Conservation (phyloP, 2,113 vertebrate genomes). For the Plestiodon gilberti region DNA sequence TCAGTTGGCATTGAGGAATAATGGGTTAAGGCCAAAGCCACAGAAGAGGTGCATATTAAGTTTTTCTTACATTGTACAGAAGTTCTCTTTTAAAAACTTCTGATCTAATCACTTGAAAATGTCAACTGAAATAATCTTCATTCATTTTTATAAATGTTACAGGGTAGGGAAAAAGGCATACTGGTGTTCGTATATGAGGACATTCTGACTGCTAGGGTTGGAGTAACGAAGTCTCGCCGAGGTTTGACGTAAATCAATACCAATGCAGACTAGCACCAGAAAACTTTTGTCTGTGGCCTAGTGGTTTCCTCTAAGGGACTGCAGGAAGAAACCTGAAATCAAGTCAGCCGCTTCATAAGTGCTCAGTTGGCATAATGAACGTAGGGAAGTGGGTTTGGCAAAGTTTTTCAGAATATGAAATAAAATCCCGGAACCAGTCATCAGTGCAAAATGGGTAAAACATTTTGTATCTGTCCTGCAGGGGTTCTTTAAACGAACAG, state of each 20-base stretch:
- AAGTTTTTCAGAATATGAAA: constrained; percentile 52
- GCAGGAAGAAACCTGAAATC: constrained; percentile 51
- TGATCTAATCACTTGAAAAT: constrained; percentile 31
- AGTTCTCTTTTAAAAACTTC: constrained; percentile 17
- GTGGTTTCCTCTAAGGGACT: constrained; percentile 22
- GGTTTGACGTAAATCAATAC: constrained; percentile 41
- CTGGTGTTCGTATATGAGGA: background rate
- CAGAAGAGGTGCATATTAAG: background rate
- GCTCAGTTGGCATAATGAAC: constrained; percentile 21
- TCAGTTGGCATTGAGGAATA: background rate
- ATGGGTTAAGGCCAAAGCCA: background rate
- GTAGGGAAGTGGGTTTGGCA: background rate
- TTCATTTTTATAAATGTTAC: constrained; percentile 23
- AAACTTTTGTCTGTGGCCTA: constrained; percentile 26
- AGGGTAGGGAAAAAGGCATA: constrained; percentile 8
- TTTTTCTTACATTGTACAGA: constrained; percentile 37
- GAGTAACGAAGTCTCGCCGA: constrained; percentile 16
- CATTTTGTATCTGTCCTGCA: constrained; percentile 78
- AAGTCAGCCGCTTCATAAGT: constrained; percentile 39
- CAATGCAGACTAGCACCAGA: constrained; percentile 24
- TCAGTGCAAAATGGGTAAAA: constrained; percentile 32
- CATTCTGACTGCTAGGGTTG: background rate
- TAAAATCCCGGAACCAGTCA: constrained; percentile 16
- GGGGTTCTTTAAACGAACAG: constrained; percentile 99
- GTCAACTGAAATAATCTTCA: background rate